These are phyloP conservation scores for Plagodis pulveraria DNA, from an alignment of 2,888 invertebrate genomes.

Conservation along the genomic window DNA sequence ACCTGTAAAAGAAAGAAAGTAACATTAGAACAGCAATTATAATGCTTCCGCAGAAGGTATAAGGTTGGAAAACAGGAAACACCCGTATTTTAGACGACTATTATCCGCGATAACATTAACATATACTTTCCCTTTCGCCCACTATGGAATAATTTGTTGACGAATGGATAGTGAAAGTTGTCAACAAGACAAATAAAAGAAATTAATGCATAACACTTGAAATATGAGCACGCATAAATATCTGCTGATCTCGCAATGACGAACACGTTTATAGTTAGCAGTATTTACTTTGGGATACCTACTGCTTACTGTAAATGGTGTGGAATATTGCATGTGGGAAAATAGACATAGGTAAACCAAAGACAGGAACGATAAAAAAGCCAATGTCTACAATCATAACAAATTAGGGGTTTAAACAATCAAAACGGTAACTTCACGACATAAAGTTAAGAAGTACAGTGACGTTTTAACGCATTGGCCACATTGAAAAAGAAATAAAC, in stretches of 20 bases:
- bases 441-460: too few species aligned
- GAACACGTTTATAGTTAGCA: too few species aligned
- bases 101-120: slow-evolving; percentile 45
- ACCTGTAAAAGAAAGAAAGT: slow-evolving; percentile 65
- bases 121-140: slow-evolving; percentile 65
- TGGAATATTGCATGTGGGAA: too few species aligned
- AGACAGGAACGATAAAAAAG: too few species aligned
- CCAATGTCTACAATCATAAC: too few species aligned
- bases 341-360: too few species aligned
- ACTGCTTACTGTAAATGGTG: too few species aligned
- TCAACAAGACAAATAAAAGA: slow-evolving; percentile 45
- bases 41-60: slow-evolving; percentile 20
- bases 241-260: slow-evolving; percentile 10
- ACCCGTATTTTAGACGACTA: slow-evolving; percentile 20
- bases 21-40: slow-evolving; percentile 33
- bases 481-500: too few species aligned
- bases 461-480: too few species aligned
- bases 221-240: slow-evolving; percentile 10
- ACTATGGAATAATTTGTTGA: slow-evolving; percentile 60
- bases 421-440: too few species aligned
- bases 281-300: too few species aligned
- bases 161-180: slow-evolving; percentile 69
- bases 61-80: slow-evolving; percentile 30
- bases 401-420: too few species aligned
- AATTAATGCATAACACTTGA: slow-evolving; percentile 47